A percentile compares a stretch with the other conserved stretches of the same genome.
These are phyloP conservation scores for Drosophila quadrilineata DNA, from an alignment of 1,140 invertebrate genomes.

Conservation along the genomic window DNA sequence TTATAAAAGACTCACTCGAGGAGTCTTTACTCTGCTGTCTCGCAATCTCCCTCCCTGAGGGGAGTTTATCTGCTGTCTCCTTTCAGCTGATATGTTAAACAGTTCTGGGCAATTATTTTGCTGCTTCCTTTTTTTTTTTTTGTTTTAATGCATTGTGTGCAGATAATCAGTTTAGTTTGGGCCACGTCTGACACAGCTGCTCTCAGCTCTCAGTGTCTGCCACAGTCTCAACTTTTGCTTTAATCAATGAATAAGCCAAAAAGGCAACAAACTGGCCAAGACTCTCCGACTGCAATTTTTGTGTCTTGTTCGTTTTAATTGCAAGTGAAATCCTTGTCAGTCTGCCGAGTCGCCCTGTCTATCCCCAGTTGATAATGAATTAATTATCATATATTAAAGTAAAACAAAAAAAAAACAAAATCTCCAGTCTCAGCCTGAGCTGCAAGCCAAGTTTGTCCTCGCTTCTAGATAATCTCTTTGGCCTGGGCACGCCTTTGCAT, in stretches of 20 bases:
- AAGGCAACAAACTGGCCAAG: conserved; percentile 5
- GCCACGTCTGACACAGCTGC: conserved; percentile 65
- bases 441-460: conserved; percentile 23
- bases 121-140: conserved; percentile 25
- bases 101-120: conserved; percentile 80
- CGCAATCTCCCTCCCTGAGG: neutral
- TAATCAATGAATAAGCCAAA: conserved; percentile 68
- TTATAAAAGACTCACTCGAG: conserved; percentile 76
- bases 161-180: conserved; percentile 76
- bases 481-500: conserved; percentile 70
- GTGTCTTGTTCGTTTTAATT: conserved; percentile 79
- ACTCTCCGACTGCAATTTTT: conserved; percentile 47
- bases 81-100: conserved; percentile 71
- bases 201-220: conserved; percentile 40
- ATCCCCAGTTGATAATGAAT: conserved; percentile 72
- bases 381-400: conserved; percentile 80
- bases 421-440: conserved; percentile 58
- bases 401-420: no score
- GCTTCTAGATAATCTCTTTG: conserved; percentile 57
- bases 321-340: conserved; percentile 79
- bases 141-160: conserved; percentile 71
- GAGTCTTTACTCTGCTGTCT: neutral
- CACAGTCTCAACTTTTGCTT: conserved; percentile 61
- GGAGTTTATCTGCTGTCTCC: neutral
- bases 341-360: conserved; percentile 26